These are phyloP conservation scores for Cacoxenus indagator DNA, from an alignment of 2,888 invertebrate genomes.

Conservation along the genomic window DNA sequence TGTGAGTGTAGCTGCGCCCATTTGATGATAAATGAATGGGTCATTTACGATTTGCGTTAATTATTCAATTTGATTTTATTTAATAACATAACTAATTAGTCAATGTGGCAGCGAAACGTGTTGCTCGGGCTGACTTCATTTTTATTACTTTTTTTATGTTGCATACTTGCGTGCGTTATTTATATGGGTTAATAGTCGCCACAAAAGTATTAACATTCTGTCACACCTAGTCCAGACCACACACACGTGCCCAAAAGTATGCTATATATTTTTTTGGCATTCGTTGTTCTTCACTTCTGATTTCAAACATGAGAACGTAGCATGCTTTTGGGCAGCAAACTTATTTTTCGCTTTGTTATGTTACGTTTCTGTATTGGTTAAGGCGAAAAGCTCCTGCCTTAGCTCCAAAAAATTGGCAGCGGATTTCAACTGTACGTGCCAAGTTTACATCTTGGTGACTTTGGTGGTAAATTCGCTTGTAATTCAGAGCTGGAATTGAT, in stretches of 20 bases:
- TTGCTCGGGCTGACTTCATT: too few species aligned
- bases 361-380: not conserved
- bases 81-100: slow-evolving; percentile 18
- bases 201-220: not conserved
- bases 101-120: too few species aligned
- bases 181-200: not conserved
- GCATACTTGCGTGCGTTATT: not conserved
- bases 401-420: not conserved
- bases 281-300: not conserved
- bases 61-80: slow-evolving; percentile 38
- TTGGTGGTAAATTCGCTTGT: not conserved
- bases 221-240: not conserved
- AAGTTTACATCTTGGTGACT: not conserved
- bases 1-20: not conserved
- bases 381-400: not conserved
- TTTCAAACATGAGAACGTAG: not conserved
- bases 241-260: not conserved
- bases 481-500: not conserved
- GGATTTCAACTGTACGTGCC: not conserved
- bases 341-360: not conserved
- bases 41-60: slow-evolving; percentile 21
- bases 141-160: not conserved
- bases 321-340: not conserved
- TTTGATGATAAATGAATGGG: slow-evolving; percentile 27
- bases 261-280: not conserved